These are phyloP conservation scores for Philopedon plagiatum DNA, from an alignment of 2,888 invertebrate species.

Conservation along the genomic window DNA sequence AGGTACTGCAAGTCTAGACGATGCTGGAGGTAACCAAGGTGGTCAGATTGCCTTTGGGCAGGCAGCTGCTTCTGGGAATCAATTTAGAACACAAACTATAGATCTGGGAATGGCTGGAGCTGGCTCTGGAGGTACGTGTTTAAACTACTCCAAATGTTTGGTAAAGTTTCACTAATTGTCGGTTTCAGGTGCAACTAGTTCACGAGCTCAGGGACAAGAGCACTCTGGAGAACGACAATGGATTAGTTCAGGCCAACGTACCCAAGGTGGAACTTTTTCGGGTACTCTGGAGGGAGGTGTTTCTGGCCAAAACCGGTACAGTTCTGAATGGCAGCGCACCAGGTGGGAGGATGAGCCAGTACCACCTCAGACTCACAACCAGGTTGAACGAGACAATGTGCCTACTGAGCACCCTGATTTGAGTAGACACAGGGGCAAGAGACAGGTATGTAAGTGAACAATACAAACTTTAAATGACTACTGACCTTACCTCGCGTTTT, in stretches of 20 bases:
- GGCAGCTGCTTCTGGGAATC: constrained; percentile 37
- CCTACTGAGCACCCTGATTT: constrained; percentile 60
- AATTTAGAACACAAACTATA: constrained; percentile 53
- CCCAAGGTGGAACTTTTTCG: constrained; percentile 36
- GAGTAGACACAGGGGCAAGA: constrained; percentile 57
- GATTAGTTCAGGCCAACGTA: constrained; percentile 34
- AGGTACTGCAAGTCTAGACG: constrained; percentile 25
- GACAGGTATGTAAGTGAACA: constrained; percentile 49
- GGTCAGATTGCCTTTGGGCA: constrained; percentile 38
- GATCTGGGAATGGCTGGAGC: constrained; percentile 55
- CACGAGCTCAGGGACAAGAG: constrained; percentile 7
- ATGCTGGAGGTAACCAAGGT: not conserved
- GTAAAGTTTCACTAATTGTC: no score
- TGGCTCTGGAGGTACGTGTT: constrained; percentile 21
- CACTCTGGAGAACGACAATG: constrained; percentile 24
- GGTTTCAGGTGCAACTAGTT: not conserved
- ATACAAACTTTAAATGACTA: not conserved
- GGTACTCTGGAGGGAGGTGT: constrained; percentile 41
- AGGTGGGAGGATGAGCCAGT: constrained; percentile 30
- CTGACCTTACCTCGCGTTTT: no score
- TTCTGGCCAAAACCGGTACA: constrained; percentile 28
- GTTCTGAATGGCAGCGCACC: constrained; percentile 37
- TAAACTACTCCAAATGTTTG: no score
- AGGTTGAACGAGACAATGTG: constrained; percentile 61
- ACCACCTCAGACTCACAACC: constrained; percentile 40